Conservation (phyloP, 1,140 invertebrate genomes). For the Amyelois transitella region DNA sequence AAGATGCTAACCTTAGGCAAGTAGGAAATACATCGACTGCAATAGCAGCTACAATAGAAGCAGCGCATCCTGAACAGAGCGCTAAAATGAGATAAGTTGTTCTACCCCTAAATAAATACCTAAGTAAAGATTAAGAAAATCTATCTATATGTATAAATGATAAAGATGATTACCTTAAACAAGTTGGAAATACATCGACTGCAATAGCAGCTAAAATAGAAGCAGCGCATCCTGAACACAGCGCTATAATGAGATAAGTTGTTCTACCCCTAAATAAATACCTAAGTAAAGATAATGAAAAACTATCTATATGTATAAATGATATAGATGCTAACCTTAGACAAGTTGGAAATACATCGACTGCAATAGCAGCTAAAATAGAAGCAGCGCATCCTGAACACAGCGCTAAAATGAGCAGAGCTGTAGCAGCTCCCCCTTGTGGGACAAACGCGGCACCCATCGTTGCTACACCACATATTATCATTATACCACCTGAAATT, state of each 20-base stretch:
- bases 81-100: neutral
- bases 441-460: conserved; percentile 41
- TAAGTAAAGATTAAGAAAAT: no score
- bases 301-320: no score
- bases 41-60: neutral
- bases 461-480: conserved; percentile 42
- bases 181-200: conserved; percentile 64
- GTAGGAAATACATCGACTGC: neutral
- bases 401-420: conserved; percentile 46
- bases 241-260: conserved; percentile 42
- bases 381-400: conserved; percentile 58
- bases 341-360: conserved; percentile 62
- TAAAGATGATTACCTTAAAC: conserved; percentile 32
- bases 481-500: conserved; percentile 45
- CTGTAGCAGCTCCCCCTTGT: conserved; percentile 40
- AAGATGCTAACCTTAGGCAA: neutral
- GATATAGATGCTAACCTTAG: conserved; percentile 32
- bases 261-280: no score
- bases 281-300: no score
- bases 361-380: conserved; percentile 55
- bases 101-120: no score
- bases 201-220: conserved; percentile 59
- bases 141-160: no score
- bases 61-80: neutral
- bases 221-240: conserved; percentile 56